Evolutionary conservation across 64 coral and sea anemone species (phyloP).

Genomic region (Stichodactyla helianthus): DNA sequence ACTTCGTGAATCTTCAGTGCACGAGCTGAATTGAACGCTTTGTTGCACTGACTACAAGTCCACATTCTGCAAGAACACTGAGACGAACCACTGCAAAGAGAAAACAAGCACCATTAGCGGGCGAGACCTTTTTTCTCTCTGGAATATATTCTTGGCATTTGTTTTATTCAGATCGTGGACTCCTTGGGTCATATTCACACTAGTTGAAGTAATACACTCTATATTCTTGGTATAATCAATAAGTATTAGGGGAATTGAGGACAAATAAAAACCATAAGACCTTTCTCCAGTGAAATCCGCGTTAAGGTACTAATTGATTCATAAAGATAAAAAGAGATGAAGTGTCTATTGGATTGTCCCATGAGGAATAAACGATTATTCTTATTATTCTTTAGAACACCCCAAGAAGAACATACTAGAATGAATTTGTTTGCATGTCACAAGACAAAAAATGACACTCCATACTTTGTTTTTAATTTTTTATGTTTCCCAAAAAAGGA

Average conservation of each 20-base stretch:
- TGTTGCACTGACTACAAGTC: conserved; percentile 67
- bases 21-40: conserved; percentile 62
- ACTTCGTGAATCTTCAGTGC: conserved; percentile 80
- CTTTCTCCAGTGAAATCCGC: not conserved
- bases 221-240: not conserved
- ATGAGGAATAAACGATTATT: not conserved
- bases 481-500: too few species aligned
- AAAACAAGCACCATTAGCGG: not conserved
- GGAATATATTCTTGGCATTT: not conserved
- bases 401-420: too few species aligned
- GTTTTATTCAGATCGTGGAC: not conserved
- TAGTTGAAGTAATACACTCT: not conserved
- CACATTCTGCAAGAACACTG: conserved; percentile 55
- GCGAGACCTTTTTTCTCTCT: not conserved
- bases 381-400: too few species aligned
- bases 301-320: not conserved
- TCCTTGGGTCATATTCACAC: not conserved
- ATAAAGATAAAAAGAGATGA: not conserved
- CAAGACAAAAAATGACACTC: too few species aligned
- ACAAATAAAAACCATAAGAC: not conserved
- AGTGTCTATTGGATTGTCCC: not conserved
- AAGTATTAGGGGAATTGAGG: not conserved
- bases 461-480: too few species aligned
- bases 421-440: too few species aligned
- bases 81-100: not conserved